phyloP scores from a whole-genome alignment of 2,888 invertebrate species.

The Nephrotoma guestfalica region DNA sequence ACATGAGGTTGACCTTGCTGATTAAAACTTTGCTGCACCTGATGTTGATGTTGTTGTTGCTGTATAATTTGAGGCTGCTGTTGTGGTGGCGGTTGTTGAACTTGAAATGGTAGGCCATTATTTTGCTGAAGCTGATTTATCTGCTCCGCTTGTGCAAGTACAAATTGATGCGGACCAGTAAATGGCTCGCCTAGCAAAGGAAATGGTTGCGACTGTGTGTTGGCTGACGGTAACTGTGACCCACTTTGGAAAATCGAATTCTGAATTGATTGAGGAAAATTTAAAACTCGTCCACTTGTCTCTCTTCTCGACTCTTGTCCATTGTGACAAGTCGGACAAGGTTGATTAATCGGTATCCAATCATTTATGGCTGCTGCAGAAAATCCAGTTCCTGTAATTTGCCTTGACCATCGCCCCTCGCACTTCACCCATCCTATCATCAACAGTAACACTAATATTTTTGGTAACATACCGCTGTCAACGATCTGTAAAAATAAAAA shows the following conservation, averaged over 20 bases:
- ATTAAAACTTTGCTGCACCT: not conserved
- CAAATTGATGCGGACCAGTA: constrained; percentile 22
- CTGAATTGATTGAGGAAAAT: constrained; percentile 24
- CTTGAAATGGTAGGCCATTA: constrained; percentile 18
- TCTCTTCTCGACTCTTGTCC: constrained; percentile 21
- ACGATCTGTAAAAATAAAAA: not conserved
- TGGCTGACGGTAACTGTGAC: constrained; percentile 12
- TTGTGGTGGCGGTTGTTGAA: constrained; percentile 14
- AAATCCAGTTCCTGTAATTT: constrained; percentile 21
- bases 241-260: constrained; percentile 1
- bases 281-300: constrained; percentile 28
- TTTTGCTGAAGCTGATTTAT: constrained; percentile 13
- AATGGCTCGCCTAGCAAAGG: constrained; percentile 23
- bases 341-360: constrained; percentile 39
- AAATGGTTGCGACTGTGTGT: constrained; percentile 16
- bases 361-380: constrained; percentile 27
- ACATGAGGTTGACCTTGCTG: not conserved
- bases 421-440: constrained; percentile 6
- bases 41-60: constrained; percentile 7
- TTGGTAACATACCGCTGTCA: not conserved
- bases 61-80: constrained; percentile 6
- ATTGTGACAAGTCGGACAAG: constrained; percentile 13
- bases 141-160: constrained; percentile 13
- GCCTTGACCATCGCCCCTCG: constrained; percentile 29
- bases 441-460: not conserved